These are phyloP conservation scores for Crematogaster levior DNA, from an alignment of 2,888 invertebrate genomes.

Conservation along the genomic window DNA sequence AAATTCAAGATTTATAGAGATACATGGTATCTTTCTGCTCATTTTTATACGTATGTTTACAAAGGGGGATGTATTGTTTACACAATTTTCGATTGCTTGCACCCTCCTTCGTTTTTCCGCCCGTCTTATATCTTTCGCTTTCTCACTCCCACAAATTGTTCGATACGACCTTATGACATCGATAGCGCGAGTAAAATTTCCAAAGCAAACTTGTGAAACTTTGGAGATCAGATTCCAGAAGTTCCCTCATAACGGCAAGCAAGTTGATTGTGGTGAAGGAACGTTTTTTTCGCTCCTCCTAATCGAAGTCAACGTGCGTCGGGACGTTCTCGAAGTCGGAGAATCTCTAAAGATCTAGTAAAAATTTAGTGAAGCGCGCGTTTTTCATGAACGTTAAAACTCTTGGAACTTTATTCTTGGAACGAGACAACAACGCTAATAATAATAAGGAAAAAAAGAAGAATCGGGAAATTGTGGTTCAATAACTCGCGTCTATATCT, in stretches of 20 bases:
- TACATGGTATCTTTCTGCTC: background rate
- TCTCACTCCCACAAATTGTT: background rate
- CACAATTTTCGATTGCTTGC: background rate
- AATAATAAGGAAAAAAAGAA: background rate
- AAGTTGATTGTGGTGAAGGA: background rate
- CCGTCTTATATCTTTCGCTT: background rate
- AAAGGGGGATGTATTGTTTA: background rate
- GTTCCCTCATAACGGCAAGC: background rate
- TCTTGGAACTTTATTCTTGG: background rate
- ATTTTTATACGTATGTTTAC: background rate
- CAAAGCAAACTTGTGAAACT: conserved; percentile 33
- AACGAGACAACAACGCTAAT: background rate
- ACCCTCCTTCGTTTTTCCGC: background rate
- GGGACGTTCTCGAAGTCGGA: background rate
- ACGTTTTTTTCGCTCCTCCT: background rate
- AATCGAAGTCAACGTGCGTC: background rate
- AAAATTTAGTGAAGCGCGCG: background rate
- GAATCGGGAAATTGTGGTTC: background rate
- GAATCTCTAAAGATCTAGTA: background rate
- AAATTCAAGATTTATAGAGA: background rate
- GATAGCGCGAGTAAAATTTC: conserved; percentile 14
- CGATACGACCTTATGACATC: conserved; percentile 5
- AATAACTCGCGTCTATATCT: background rate
- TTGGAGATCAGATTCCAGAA: conserved; percentile 1
- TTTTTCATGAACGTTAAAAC: background rate